A percentile compares a stretch with the other conserved stretches of the same genome.
Conservation (phyloP, 2,888 invertebrate species). For the Cataglyphis altisquamis region DNA sequence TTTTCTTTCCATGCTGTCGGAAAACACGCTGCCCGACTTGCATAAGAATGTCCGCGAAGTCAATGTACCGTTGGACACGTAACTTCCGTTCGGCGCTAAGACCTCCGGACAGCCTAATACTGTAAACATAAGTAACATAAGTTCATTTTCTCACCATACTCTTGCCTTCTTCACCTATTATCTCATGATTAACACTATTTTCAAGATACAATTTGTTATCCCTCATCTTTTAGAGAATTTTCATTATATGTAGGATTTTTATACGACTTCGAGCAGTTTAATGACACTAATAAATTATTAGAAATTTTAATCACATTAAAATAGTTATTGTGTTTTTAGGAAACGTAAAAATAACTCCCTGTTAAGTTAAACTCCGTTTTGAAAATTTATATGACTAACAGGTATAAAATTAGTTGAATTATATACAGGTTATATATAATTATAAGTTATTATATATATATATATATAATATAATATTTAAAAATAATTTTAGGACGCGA, state of each 20-base stretch:
- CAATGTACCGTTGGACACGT: slow-evolving; percentile 89
- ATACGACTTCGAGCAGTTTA: neutral
- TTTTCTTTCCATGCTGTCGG: slow-evolving; percentile 89
- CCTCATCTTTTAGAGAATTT: neutral
- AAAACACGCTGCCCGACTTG: slow-evolving; percentile 90
- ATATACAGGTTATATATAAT: too few species aligned
- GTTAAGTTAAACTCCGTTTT: neutral
- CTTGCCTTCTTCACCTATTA: neutral
- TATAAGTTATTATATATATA: too few species aligned
- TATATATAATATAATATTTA: neutral
- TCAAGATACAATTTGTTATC: neutral
- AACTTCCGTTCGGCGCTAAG: slow-evolving; percentile 90
- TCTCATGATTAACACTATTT: neutral
- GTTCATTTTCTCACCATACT: slow-evolving; percentile 20
- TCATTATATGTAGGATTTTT: neutral
- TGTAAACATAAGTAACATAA: slow-evolving; percentile 79
- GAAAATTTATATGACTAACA: neutral
- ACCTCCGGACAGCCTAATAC: slow-evolving; percentile 91
- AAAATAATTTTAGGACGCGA: neutral
- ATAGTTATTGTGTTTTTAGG: neutral
- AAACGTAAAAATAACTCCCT: neutral
- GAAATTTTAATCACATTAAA: slow-evolving; percentile 1
- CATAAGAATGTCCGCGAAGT: slow-evolving; percentile 91
- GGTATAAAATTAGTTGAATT: neutral
- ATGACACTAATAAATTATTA: neutral